Evolutionary conservation across 2,888 invertebrate genomes (phyloP).

Genomic region (Acleris laterana): DNA sequence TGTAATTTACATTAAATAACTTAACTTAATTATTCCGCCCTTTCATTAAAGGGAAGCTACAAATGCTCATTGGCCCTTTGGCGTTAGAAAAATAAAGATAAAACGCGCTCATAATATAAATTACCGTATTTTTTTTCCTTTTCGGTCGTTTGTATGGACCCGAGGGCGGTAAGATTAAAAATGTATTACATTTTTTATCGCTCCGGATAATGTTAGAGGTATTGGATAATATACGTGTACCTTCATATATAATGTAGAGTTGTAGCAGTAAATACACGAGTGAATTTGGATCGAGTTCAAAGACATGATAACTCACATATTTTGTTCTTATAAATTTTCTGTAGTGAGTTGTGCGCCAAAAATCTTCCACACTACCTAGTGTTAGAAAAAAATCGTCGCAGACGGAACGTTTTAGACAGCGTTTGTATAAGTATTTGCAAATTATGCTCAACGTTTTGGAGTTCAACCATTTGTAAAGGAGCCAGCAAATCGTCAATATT

Average conservation of each 20-base stretch:
- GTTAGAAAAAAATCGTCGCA: too few species aligned
- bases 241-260: background rate
- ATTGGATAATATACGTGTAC: slow-evolving; percentile 1
- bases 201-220: slow-evolving; percentile 4
- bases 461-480: too few species aligned
- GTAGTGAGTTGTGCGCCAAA: too few species aligned
- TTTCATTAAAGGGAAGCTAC: slow-evolving; percentile 22
- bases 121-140: slow-evolving; percentile 18
- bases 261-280: background rate
- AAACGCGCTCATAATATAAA: slow-evolving; percentile 24
- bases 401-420: too few species aligned
- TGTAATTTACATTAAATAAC: slow-evolving; percentile 21
- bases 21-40: slow-evolving; percentile 13
- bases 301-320: too few species aligned
- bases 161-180: slow-evolving; percentile 12
- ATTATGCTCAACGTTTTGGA: too few species aligned
- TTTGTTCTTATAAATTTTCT: too few species aligned
- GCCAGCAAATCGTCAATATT: too few species aligned
- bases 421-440: too few species aligned
- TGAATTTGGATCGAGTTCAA: too few species aligned
- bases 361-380: too few species aligned
- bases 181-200: slow-evolving; percentile 15
- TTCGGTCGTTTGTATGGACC: slow-evolving; percentile 1
- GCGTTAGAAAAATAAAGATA: slow-evolving; percentile 21
- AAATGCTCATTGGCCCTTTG: slow-evolving; percentile 6